Evolutionary conservation across 2,113 vertebrate species (phyloP).

Genomic region (Alouatta palliata): DNA sequence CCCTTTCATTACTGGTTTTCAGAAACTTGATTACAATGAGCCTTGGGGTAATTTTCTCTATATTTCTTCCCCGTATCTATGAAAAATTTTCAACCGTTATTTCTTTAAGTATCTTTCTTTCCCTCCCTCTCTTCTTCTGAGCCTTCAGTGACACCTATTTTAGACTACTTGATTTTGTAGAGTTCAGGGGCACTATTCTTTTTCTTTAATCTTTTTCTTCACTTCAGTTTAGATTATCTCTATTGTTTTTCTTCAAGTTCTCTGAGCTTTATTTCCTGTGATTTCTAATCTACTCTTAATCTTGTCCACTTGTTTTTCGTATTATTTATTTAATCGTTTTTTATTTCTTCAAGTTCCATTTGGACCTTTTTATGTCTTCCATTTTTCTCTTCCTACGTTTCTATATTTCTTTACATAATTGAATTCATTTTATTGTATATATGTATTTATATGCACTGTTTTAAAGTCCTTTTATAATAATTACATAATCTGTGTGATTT

Average conservation of each 20-base stretch:
- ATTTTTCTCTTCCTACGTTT: background rate
- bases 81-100: background rate
- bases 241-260: background rate
- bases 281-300: background rate
- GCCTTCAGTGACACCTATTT: background rate
- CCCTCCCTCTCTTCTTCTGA: background rate
- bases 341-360: background rate
- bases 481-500: background rate
- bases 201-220: background rate
- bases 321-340: background rate
- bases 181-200: background rate
- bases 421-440: background rate
- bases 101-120: background rate
- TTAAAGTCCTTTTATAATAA: background rate
- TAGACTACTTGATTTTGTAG: background rate
- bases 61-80: background rate
- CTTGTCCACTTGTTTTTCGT: background rate
- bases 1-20: background rate
- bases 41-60: background rate
- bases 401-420: background rate
- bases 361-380: background rate
- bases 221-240: background rate
- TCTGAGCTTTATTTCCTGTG: background rate
- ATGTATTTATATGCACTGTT: background rate
- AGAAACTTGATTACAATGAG: background rate